Evolutionary conservation across 2,797 vertebrate genomes (phyloP).

Genomic region (Macroramphosus scolopax): DNA sequence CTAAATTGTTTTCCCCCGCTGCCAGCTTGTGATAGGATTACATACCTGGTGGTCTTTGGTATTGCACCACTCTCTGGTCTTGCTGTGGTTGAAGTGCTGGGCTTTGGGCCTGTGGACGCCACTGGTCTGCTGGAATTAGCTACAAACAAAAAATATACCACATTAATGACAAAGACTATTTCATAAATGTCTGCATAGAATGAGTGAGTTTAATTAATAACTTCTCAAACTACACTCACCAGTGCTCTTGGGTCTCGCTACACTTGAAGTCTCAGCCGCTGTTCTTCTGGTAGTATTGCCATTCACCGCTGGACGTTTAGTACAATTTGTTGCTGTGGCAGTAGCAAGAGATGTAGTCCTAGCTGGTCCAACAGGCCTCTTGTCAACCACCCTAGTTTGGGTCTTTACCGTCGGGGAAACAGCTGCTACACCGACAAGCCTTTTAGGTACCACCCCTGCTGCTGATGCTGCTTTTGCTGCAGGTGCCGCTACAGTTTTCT

Average conservation of each 20-base stretch:
- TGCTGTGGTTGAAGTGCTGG: slow-evolving; percentile 29
- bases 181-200: no score
- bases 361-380: slow-evolving; percentile 51
- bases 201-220: no score
- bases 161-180: no score
- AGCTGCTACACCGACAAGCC: slow-evolving; percentile 29
- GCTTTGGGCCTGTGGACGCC: slow-evolving; percentile 41
- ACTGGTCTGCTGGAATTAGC: slow-evolving; percentile 47
- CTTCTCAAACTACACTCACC: slow-evolving; percentile 41
- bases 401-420: slow-evolving; percentile 34
- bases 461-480: slow-evolving; percentile 24
- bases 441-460: slow-evolving; percentile 51
- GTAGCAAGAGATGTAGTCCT: slow-evolving; percentile 48
- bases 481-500: slow-evolving; percentile 43
- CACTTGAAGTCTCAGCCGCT: slow-evolving; percentile 37
- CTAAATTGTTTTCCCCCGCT: not conserved
- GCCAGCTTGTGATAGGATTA: not conserved
- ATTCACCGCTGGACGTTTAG: slow-evolving; percentile 37
- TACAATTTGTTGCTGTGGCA: slow-evolving; percentile 41
- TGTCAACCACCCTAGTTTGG: slow-evolving; percentile 58
- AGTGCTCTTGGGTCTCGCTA: slow-evolving; percentile 64
- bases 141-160: slow-evolving; percentile 20
- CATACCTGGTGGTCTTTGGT: slow-evolving; percentile 75
- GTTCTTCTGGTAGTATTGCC: slow-evolving; percentile 51
- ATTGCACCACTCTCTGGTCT: slow-evolving; percentile 40